These are phyloP conservation scores for Rachycentron canadum DNA, from an alignment of 2,797 vertebrate species.

Conservation along the genomic window DNA sequence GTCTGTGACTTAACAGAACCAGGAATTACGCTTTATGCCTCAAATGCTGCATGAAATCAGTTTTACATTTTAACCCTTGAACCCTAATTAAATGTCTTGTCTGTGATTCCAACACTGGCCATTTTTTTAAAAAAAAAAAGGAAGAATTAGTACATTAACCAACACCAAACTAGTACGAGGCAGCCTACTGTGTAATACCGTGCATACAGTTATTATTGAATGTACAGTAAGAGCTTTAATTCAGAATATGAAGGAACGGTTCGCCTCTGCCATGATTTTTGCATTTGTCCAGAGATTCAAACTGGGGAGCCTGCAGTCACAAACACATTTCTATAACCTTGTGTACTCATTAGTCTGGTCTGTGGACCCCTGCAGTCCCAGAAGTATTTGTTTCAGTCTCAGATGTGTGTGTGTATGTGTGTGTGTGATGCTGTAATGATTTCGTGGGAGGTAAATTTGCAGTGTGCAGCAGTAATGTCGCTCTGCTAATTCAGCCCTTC, in stretches of 20 bases:
- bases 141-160: neutral
- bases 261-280: constrained; percentile 13
- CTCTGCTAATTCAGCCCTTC: constrained; percentile 70
- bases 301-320: constrained; percentile 21
- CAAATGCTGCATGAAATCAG: neutral
- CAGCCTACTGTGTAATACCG: neutral
- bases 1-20: neutral
- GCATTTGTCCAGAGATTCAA: constrained; percentile 24
- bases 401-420: constrained; percentile 22
- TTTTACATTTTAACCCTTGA: neutral
- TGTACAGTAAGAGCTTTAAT: neutral
- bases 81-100: too few relatives aligned
- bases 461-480: constrained; percentile 68
- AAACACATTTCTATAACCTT: constrained; percentile 43
- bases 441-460: constrained; percentile 75
- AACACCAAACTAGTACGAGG: neutral
- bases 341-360: constrained; percentile 42
- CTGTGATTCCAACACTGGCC: too few relatives aligned
- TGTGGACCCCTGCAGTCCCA: constrained; percentile 53
- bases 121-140: neutral
- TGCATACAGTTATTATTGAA: neutral
- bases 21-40: neutral
- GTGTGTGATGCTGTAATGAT: constrained; percentile 72
- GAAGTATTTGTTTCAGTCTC: constrained; percentile 49
- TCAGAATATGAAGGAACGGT: neutral